Percentiles rank a stretch among this genome's conserved stretches.
These are phyloP conservation scores for Dinoponera quadriceps DNA, from an alignment of 1,140 invertebrate species.

Conservation along the genomic window DNA sequence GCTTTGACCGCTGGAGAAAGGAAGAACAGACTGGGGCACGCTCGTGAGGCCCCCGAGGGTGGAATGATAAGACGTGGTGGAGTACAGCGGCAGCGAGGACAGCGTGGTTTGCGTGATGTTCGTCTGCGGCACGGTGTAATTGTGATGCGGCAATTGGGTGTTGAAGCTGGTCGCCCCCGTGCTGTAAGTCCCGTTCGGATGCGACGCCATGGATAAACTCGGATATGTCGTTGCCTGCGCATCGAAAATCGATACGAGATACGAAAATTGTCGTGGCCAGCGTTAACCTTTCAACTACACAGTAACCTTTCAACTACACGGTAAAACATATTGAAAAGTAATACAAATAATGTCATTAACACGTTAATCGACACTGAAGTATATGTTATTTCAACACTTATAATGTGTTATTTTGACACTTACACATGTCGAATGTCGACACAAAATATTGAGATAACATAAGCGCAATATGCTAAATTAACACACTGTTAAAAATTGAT, in stretches of 20 bases:
- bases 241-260: too few relatives aligned
- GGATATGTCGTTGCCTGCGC: conserved; percentile 81
- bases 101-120: conserved; percentile 79
- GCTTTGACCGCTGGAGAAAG: conserved; percentile 80
- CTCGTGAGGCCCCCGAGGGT: conserved; percentile 79
- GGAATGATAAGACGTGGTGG: conserved; percentile 81
- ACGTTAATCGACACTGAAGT: too few relatives aligned
- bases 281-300: not conserved
- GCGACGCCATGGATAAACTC: conserved; percentile 82
- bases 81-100: conserved; percentile 80
- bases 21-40: conserved; percentile 80
- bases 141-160: conserved; percentile 80
- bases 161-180: conserved; percentile 78
- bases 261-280: conserved; percentile 12
- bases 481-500: too few relatives aligned
- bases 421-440: too few relatives aligned
- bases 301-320: too few relatives aligned
- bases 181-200: conserved; percentile 81
- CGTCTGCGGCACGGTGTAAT: conserved; percentile 80
- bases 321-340: too few relatives aligned
- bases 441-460: too few relatives aligned
- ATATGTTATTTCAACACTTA: too few relatives aligned
- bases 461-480: too few relatives aligned
- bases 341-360: too few relatives aligned
- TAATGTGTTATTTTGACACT: too few relatives aligned